Base-by-base conservation (phyloP, 2,888 invertebrate species). In the Mycalesis mineus region DNA sequence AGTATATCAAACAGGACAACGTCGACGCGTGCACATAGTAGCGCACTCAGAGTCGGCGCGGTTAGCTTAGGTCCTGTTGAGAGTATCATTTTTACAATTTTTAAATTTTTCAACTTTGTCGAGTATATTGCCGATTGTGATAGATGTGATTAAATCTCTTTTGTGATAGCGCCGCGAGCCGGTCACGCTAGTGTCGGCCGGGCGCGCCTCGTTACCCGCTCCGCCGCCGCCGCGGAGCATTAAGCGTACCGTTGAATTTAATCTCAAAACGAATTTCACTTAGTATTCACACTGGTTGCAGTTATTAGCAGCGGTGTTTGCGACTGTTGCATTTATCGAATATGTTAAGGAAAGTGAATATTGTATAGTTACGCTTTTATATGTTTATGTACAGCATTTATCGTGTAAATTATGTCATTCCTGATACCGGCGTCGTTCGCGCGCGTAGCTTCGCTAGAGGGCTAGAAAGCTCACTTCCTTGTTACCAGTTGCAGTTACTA, bases 401-500 rank as follows among this genome's bases (percentile, higher is more conserved):
- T 72, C 74, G 71, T 79, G 74, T 81, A 76, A 78, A 80, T 74
- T 75, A 84, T 82, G 84, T 82, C 86, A 87, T 88, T 88, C 86
- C 87, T 82, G 79, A 72, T 78, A 72, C 72, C 48, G 29, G 58
- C 49, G 17, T 57, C 50, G 49, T 59, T 62, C 51, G 56, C 60
- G 61, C 59, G 63, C 61, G 60, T 62, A 64, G 64, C 65, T 62
- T 62, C 58, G 64, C 61, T 68, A 66, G 66, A 62, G 60, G 54
- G 61, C 55, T 60, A 50, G 59, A 58, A 62, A 72, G 76, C 74
- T 79, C 81, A 75, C 79, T 74, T 67, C 62, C 70, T 85, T 82
- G 88, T 88, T 88, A 88, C 88, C 88, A 88, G 74, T 84, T 77
- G 74, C 85, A 84, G 84, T 88, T 87, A 88, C 85, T 86, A 78